A percentile compares a stretch with the other conserved stretches of the same genome.
phyloP scores from a whole-genome alignment of 2,113 vertebrate genomes.

The Bufo bufo region DNA sequence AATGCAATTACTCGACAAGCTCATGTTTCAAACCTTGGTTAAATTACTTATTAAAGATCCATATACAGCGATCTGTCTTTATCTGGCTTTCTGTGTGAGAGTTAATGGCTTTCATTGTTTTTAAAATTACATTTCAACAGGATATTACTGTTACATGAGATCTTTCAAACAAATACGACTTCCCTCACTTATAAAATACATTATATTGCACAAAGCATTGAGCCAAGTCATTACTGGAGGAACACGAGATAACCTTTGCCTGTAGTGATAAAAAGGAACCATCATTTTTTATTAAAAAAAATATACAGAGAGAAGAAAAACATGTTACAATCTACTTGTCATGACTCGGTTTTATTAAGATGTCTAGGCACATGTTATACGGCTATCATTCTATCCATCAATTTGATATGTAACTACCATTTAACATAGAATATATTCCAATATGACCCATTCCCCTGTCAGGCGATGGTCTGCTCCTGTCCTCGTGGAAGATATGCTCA shows the following conservation, averaged over 20 bases:
- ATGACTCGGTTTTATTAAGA: slow-evolving; percentile 70
- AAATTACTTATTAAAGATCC: slow-evolving; percentile 93
- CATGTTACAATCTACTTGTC: slow-evolving; percentile 74
- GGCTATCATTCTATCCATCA: slow-evolving; percentile 38
- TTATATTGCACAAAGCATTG: slow-evolving; percentile 82
- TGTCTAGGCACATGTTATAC: slow-evolving; percentile 24
- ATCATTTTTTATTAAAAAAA: slow-evolving; percentile 69
- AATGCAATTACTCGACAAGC: slow-evolving; percentile 85
- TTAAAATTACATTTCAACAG: slow-evolving; percentile 96
- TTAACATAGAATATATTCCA: background rate
- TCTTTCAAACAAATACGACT: slow-evolving; percentile 90
- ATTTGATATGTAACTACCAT: background rate
- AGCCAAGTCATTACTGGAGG: slow-evolving; percentile 77
- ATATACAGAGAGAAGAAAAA: slow-evolving; percentile 69
- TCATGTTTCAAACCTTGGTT: slow-evolving; percentile 86
- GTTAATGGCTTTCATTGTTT: slow-evolving; percentile 93
- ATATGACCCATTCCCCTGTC: background rate
- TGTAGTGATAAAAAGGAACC: slow-evolving; percentile 69
- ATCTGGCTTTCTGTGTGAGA: slow-evolving; percentile 89
- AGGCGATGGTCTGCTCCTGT: background rate
- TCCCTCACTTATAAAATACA: slow-evolving; percentile 89
- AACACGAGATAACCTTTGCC: slow-evolving; percentile 78
- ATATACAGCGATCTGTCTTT: slow-evolving; percentile 89
- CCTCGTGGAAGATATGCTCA: background rate
- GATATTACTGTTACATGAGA: slow-evolving; percentile 95